Conservation (phyloP, 2,113 vertebrate species). For the Tetrax tetrax region DNA sequence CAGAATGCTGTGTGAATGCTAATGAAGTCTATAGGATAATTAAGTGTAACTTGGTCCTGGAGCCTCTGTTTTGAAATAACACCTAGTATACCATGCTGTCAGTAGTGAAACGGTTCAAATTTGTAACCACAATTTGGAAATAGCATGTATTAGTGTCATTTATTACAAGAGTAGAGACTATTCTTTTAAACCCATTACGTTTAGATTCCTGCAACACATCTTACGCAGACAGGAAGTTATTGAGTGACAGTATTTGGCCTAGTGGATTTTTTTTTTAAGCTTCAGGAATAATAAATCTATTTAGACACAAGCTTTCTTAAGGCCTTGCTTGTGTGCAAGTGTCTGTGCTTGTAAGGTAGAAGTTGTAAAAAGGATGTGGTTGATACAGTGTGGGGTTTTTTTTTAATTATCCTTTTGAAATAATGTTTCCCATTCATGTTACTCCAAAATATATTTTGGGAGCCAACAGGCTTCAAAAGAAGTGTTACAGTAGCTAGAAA, state of each 20-base stretch:
- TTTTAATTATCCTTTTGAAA: neutral
- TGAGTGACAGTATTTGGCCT: neutral
- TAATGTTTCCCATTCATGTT: neutral
- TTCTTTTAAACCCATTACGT: neutral
- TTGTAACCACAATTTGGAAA: neutral
- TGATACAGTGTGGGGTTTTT: neutral
- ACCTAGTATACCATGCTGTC: neutral
- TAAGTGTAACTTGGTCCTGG: neutral
- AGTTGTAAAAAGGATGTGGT: neutral
- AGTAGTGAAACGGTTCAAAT: neutral
- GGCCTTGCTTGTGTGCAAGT: neutral
- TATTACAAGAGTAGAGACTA: neutral
- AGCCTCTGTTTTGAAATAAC: neutral
- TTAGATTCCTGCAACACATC: neutral
- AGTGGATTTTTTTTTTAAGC: neutral
- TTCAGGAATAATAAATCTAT: neutral
- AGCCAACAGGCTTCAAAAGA: neutral
- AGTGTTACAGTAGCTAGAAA: neutral
- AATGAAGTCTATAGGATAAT: neutral
- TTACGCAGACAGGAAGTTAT: neutral
- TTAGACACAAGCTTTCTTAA: neutral
- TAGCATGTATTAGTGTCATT: neutral
- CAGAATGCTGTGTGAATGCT: fast-evolving
- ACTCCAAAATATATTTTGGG: neutral
- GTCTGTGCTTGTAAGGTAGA: neutral